These are phyloP conservation scores for Torymus aiolomorphi DNA, from an alignment of 2,888 invertebrate species.

Conservation along the genomic window DNA sequence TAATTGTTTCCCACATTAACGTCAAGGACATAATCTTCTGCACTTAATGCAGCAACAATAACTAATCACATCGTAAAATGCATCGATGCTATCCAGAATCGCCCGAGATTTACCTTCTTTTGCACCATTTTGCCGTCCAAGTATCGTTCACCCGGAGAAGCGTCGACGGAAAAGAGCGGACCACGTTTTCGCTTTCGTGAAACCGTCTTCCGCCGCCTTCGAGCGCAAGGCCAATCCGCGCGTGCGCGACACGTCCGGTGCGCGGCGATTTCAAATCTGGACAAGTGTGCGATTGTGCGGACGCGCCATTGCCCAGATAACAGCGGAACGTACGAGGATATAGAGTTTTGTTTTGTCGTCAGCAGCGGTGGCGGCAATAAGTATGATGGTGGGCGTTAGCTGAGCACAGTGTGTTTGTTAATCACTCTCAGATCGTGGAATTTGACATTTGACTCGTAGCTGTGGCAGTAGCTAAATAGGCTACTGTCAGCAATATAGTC, in stretches of 20 bases:
- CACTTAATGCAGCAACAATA: background rate
- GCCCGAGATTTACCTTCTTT: slow-evolving; percentile 52
- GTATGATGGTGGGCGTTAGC: slow-evolving; percentile 49
- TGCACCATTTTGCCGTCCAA: slow-evolving; percentile 54
- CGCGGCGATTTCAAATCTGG: no score
- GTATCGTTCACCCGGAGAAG: slow-evolving; percentile 28
- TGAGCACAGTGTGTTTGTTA: slow-evolving; percentile 21
- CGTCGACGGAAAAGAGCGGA: slow-evolving; percentile 45
- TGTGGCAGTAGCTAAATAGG: slow-evolving; percentile 22
- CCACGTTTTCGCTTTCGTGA: slow-evolving; percentile 44
- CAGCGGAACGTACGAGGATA: no score
- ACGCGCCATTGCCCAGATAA: no score
- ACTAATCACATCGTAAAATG: background rate
- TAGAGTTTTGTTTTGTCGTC: no score
- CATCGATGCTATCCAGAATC: background rate
- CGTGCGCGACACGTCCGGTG: slow-evolving; percentile 16
- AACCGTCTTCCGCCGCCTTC: slow-evolving; percentile 32
- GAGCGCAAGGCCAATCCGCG: background rate
- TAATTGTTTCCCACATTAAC: no score
- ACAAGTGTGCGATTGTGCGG: no score
- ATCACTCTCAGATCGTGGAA: background rate
- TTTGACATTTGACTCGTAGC: slow-evolving; percentile 14
- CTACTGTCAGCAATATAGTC: slow-evolving; percentile 9
- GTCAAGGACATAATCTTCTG: no score
- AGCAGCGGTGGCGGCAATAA: no score